Conservation (phyloP, 2,113 vertebrate species). For the Elachura formosa region DNA sequence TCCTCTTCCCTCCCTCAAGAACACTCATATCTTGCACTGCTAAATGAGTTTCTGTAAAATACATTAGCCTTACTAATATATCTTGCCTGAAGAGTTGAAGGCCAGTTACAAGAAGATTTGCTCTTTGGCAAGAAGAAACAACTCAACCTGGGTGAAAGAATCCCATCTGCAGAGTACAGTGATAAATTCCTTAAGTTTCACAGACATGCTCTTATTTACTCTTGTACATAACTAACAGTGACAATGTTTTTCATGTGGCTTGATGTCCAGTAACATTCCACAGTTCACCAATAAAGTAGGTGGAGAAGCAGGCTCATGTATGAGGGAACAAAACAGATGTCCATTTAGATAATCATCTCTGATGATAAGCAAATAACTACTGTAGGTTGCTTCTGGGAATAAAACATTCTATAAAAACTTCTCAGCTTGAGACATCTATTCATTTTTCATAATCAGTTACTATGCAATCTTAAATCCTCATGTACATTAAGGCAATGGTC, state of each 20-base stretch:
- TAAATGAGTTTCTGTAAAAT: neutral
- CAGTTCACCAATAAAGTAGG: neutral
- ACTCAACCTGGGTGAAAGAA: neutral
- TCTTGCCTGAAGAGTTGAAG: neutral
- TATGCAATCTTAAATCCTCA: neutral
- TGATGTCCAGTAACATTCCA: neutral
- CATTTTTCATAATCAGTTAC: neutral
- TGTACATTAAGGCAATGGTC: neutral
- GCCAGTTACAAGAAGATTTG: neutral
- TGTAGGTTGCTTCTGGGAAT: neutral
- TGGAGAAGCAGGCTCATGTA: neutral
- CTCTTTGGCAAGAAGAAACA: neutral
- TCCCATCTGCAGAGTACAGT: neutral
- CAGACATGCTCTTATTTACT: neutral
- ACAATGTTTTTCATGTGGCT: neutral
- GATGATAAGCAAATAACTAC: neutral
- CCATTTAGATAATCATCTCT: neutral
- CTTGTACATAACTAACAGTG: neutral
- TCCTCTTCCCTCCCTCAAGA: neutral
- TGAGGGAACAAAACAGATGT: neutral
- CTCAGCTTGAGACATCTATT: neutral
- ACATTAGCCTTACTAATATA: neutral
- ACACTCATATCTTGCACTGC: neutral
- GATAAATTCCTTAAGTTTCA: neutral
- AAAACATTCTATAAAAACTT: neutral